Evolutionary conservation across 2,113 vertebrate species (phyloP), one percentile per base, ranked within the genome.

Genomic region (Tor tambroides): DNA sequence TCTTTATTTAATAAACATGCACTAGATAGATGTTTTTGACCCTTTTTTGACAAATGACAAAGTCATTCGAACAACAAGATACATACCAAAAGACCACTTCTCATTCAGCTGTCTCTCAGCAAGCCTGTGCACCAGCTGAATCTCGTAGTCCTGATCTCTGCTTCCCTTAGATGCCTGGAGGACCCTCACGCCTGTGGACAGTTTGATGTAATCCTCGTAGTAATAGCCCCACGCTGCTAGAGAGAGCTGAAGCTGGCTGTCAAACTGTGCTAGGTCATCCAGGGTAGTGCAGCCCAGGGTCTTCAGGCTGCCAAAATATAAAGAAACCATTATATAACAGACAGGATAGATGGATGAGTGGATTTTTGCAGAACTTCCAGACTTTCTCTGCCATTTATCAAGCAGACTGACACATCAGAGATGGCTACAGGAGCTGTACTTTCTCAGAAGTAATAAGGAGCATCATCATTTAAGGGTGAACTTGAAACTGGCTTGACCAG

Each of bases 11-110:
- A 51, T 51, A 51, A 51, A 51, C 14, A 17, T 51, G 49, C 49
- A 15, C 12, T 51, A 51, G 49, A 51, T 51, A 15, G 14, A 51
- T 51, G 12, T 51, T 51, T 51, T 51, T 51, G 14, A 51, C 4
- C 49, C 49, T 51, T 15, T 51, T 51, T 51, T 15, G 4, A 51
- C 49, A 51, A 51, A 15, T 15, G 3, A 15, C 14, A 6, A 0
- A 56, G n/a, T n/a, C n/a, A n/a, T 28, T 30, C 2, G 1, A n/a
- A 72, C 21, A 83, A 4, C n/a, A 72, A 59, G 61, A 71, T 61
- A 86, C 94, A 94, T 87, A 96, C 95, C 94, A 83, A 95, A 67
- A 26, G 95, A 94, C 95, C 95, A 96, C 95, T 95, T 96, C 89
- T 96, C 94, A 95, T 95, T 95, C 91, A 96, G 93, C 83, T 93